These are phyloP conservation scores for Lithodes maja DNA, from an alignment of 2,888 invertebrate genomes.

Conservation along the genomic window DNA sequence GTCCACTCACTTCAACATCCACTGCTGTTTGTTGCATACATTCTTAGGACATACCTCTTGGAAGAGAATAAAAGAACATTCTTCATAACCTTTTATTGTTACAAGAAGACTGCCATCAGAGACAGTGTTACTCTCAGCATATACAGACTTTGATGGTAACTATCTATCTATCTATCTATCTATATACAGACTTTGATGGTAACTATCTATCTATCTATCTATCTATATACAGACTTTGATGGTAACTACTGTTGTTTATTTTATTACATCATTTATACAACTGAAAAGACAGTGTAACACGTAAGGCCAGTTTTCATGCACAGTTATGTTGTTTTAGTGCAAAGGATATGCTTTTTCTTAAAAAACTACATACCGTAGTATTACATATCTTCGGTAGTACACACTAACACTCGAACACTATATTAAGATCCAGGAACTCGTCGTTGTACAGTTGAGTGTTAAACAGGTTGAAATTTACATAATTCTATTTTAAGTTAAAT, in stretches of 20 bases:
- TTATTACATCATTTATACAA: not conserved
- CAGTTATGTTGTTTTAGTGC: not conserved
- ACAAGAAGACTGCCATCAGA: conserved; percentile 20
- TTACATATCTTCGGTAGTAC: not conserved
- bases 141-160: conserved; percentile 6
- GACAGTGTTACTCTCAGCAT: not conserved
- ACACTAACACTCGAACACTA: not conserved
- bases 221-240: conserved; percentile 1
- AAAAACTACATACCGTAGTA: not conserved
- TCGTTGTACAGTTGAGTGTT: not conserved
- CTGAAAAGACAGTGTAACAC: conserved; percentile 5
- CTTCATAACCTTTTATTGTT: conserved; percentile 12
- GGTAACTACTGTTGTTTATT: not conserved
- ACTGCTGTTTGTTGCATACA: too few species aligned
- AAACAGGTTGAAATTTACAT: not conserved
- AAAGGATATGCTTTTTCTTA: not conserved
- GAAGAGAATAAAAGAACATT: not conserved
- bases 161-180: not conserved
- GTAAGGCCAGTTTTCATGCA: conserved; percentile 3
- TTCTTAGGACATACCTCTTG: too few species aligned
- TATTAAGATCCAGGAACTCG: not conserved
- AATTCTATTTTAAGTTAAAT: too few species aligned
- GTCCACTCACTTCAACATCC: too few species aligned
- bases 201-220: not conserved
- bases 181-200: not conserved